Evolutionary conservation across 2,797 vertebrate species (phyloP).

Genomic region (Amniataba percoides): DNA sequence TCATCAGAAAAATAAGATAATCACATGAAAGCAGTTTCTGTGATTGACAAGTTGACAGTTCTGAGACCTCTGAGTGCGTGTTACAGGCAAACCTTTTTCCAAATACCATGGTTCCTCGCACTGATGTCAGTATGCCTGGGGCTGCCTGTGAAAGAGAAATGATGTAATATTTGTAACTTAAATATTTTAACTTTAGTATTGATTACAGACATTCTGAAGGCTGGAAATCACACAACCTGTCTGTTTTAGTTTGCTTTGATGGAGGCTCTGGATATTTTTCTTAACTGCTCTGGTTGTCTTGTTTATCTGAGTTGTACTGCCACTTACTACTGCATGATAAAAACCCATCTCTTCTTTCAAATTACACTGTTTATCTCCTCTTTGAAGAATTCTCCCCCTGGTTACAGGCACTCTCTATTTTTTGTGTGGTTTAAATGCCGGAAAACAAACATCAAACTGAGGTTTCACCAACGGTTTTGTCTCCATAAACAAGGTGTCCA

Average conservation of each 20-base stretch:
- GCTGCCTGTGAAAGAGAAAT: conserved; percentile 13
- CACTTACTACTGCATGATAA: conserved; percentile 9
- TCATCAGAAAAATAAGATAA: neutral
- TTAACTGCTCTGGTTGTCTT: neutral
- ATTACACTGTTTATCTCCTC: neutral
- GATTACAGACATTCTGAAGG: conserved; percentile 39
- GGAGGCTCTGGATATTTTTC: conserved; percentile 13
- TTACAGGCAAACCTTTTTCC: conserved; percentile 7
- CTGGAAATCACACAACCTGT: conserved; percentile 35
- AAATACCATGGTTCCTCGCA: neutral
- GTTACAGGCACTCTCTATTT: neutral
- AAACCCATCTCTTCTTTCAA: conserved; percentile 8
- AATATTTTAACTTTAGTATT: conserved; percentile 48
- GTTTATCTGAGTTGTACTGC: conserved; percentile 21
- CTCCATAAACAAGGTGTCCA: conserved; percentile 2
- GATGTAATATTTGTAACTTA: conserved; percentile 35
- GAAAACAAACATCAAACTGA: conserved; percentile 3
- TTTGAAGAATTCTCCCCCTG: neutral
- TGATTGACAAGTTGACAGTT: conserved; percentile 15
- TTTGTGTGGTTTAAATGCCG: neutral
- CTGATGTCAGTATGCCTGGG: conserved; percentile 11
- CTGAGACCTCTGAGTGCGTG: conserved; percentile 4
- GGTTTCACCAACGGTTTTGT: conserved; percentile 1
- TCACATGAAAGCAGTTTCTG: neutral
- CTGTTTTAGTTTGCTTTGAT: conserved; percentile 16